Evolutionary conservation across 2,113 vertebrate genomes (phyloP), one percentile per base, ranked within the genome.

Genomic region (Brachirus orientalis): DNA sequence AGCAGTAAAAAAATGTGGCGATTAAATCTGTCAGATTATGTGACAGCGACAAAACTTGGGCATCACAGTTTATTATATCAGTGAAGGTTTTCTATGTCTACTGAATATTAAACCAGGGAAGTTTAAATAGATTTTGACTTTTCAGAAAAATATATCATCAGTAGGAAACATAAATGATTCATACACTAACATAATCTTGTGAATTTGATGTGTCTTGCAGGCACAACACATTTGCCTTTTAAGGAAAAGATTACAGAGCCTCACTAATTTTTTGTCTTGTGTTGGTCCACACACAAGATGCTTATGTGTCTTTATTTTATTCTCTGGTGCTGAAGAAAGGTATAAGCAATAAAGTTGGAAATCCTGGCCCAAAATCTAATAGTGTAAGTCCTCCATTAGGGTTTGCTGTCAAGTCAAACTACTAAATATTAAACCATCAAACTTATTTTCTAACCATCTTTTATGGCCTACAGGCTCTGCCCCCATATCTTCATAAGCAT

Each of bases 11-110:
- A 45, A 9, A 46, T 2, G 37, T 38, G 52, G 63, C 19, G 50
- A 58, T 74, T 51, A 62, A 68, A 69, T 55, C 44, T 3, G 43
- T 73, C 58, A 36, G 19, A 68, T 53, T 38, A 44, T 13, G 17
- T 6, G 13, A 58, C 33, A 22, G 46, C 37, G 59, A 18, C n/a
- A 36, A 13, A 1, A 58, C 36, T 3, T 28, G 8, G 16, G 50
- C 38, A 1, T 18, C 8, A 33, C 12, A 40, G 18, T 14, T 45
- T 35, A 12, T 36, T 10, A 7, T 36, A 46, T 51, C 57, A 57
- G 38, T n/a, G 14, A 69, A 53, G 22, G n/a, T 55, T 69, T 72
- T 53, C 44, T 1, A 14, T 20, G 33, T 41, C 28, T 48, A 35
- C 72, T 58, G 11, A 64, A 68, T 65, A 11, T 12, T 33, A 41